Percentiles rank a stretch among this genome's conserved stretches.
Evolutionary conservation across 2,113 vertebrate genomes (phyloP).

Genomic region (Ciconia maguari): DNA sequence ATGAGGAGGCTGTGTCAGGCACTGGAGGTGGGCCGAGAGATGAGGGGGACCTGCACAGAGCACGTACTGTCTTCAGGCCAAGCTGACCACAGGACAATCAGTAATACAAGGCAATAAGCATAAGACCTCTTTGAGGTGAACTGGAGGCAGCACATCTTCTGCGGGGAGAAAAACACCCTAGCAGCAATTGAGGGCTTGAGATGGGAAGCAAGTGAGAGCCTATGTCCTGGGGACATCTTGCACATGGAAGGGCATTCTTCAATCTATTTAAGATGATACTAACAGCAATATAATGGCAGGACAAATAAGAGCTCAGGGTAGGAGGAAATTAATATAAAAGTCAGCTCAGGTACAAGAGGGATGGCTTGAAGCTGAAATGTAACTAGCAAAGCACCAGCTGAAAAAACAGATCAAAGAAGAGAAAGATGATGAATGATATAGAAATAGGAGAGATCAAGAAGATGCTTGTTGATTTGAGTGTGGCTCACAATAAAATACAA

Average conservation of each 20-base stretch:
- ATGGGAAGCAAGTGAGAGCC: neutral
- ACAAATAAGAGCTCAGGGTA: neutral
- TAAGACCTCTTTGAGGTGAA: neutral
- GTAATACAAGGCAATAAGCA: neutral
- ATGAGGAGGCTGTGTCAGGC: neutral
- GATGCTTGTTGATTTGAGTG: neutral
- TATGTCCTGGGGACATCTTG: neutral
- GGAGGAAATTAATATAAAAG: neutral
- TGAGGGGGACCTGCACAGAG: rapidly evolving
- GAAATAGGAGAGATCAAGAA: neutral
- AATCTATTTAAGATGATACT: neutral
- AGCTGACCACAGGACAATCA: neutral
- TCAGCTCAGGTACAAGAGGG: neutral
- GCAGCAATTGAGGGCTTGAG: neutral
- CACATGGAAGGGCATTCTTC: neutral
- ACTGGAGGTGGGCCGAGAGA: neutral
- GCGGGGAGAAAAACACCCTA: neutral
- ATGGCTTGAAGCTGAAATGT: neutral
- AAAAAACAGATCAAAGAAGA: neutral
- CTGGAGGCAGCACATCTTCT: neutral
- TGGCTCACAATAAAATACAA: neutral
- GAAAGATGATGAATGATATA: neutral
- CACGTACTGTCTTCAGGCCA: neutral
- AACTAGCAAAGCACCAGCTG: neutral
- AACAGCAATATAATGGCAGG: neutral